Base-by-base conservation (phyloP, 2,797 vertebrate genomes). In the Apogon hyalosoma region DNA sequence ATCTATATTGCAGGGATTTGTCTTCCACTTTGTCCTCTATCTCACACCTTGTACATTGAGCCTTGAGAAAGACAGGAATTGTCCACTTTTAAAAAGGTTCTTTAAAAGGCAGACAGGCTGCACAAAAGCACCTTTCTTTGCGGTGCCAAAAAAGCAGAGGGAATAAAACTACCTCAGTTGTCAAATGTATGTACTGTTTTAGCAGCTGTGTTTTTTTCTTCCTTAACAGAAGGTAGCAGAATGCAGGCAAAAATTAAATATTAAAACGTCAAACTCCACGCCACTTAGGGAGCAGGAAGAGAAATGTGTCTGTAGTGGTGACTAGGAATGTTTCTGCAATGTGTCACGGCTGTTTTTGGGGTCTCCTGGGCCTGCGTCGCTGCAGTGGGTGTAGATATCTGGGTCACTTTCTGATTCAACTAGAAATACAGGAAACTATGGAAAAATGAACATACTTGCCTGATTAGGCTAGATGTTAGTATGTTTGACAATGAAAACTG, bases 371-470 rank as follows among this genome's bases (percentile, higher is more conserved):
- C 70, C 48, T 7, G 33, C 66, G 78, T 73, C 74, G 77, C 78
- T 84, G 76, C 82, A 75, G 77, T 75, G 49, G 52, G 75, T 63
- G 57, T 16, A 60, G 50, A 77, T 68, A 81, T 77, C 31, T 73
- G 75, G 53, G 69, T 16, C 80, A 55, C 43, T 56, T 69, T 72
- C 41, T 74, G 50, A 76, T 80, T 79, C 62, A 43, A 19, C 64
- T 19, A 15, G 12, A 56, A 53, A 57, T 48, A 54, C 40, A 38
- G 49, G 39, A 41, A 73, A 66, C n/a, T 7, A 14, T 59, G 42
- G 61, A 15, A 12, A 36, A 43, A 11, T 59, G 45, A 46, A 16
- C 7, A 33, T 55, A 14, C 11, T 46, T 12, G 24, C 12, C n/a
- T 56, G 43, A 42, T 64, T 36, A 14, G 31, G 16, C 48, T 56